Conservation (phyloP, 2,113 vertebrate species). For the Cryptotis parvus region DNA sequence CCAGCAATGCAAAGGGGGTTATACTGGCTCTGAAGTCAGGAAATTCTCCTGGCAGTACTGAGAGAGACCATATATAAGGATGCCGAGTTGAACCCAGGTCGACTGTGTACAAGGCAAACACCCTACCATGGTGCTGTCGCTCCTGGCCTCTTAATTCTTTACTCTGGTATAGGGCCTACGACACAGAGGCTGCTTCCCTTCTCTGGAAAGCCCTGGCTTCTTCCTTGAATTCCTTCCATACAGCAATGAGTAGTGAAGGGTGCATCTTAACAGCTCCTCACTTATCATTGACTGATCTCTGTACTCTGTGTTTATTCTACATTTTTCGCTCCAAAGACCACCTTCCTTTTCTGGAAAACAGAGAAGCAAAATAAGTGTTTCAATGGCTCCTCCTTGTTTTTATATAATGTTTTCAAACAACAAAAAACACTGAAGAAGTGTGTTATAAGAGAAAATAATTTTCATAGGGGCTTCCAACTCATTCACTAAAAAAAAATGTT, state of each 20-base stretch:
- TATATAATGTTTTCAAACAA: slow-evolving; percentile 1
- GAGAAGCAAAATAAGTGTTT: slow-evolving; percentile 1
- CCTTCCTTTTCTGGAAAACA: slow-evolving; percentile 4
- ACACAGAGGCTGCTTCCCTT: neutral
- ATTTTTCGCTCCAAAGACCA: neutral
- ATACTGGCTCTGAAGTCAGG: too few relatives aligned
- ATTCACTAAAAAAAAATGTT: slow-evolving; percentile 12
- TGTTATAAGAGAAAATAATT: neutral
- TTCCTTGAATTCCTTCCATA: neutral
- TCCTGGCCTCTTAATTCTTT: slow-evolving; percentile 11
- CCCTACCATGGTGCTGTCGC: too few relatives aligned
- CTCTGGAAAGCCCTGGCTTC: neutral
- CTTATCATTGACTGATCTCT: neutral
- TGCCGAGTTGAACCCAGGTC: too few relatives aligned
- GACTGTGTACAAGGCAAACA: too few relatives aligned
- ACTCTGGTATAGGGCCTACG: neutral
- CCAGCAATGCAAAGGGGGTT: too few relatives aligned
- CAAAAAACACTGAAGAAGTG: slow-evolving; percentile 34
- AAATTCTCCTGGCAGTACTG: too few relatives aligned
- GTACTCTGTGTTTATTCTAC: neutral
- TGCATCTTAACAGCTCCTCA: neutral
- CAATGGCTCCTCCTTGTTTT: neutral
- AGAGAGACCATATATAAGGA: too few relatives aligned
- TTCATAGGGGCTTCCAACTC: slow-evolving; percentile 1
- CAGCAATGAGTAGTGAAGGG: neutral